Evolutionary conservation across 2,888 invertebrate genomes (phyloP).

Genomic region (Lasioglossum vierecki): DNA sequence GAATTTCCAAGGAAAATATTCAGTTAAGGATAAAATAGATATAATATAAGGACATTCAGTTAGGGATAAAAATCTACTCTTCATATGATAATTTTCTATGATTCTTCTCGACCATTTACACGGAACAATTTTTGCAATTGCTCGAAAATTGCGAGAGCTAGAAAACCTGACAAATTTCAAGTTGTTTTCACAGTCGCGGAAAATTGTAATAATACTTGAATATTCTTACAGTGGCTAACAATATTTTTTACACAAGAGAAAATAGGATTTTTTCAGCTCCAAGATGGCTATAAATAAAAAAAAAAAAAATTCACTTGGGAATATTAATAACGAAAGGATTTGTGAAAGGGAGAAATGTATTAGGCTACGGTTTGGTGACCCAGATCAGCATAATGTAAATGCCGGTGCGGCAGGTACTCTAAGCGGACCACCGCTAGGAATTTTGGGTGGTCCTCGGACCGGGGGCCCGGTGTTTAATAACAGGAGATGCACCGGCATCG

Average conservation of each 20-base stretch:
- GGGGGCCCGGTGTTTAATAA: slow-evolving; percentile 72
- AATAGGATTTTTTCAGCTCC: no score
- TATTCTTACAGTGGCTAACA: no score
- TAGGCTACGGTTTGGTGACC: neutral
- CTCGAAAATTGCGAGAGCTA: neutral
- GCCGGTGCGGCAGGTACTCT: neutral
- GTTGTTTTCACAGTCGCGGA: no score
- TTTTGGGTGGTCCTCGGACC: slow-evolving; percentile 7
- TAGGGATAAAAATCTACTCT: neutral
- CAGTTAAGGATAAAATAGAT: no score
- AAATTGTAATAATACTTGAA: no score
- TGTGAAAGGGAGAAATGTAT: neutral
- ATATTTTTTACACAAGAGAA: no score
- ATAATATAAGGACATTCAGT: no score
- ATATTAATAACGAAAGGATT: no score
- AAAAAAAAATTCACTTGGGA: no score
- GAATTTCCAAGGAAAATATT: no score
- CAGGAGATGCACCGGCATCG: slow-evolving; percentile 65
- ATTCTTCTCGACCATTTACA: neutral
- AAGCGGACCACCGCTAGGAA: slow-evolving; percentile 11
- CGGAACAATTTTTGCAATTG: neutral
- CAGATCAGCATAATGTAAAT: slow-evolving; percentile 10
- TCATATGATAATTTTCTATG: neutral
- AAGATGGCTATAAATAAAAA: no score
- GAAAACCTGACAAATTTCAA: no score